These are phyloP conservation scores for Ptilorrhoa leucosticta DNA, from an alignment of 2,113 vertebrate genomes.

Conservation along the genomic window DNA sequence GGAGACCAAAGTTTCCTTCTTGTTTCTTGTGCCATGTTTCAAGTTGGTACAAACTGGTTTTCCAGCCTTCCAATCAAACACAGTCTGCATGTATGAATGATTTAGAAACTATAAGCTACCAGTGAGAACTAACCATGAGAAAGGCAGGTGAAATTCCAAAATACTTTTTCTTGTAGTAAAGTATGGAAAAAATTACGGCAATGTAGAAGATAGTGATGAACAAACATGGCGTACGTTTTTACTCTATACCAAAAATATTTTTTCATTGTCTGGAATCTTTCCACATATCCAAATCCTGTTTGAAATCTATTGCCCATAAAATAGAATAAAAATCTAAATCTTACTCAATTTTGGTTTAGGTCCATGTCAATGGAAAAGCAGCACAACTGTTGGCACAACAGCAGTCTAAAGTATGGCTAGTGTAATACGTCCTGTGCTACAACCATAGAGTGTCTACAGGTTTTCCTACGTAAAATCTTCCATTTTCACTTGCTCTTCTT, in stretches of 20 bases:
- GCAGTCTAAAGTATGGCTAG: background rate
- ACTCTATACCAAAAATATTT: no score
- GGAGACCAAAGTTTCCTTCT: background rate
- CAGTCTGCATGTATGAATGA: background rate
- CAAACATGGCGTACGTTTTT: accelerated
- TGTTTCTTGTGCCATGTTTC: background rate
- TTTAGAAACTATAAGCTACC: background rate
- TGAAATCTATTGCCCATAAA: background rate
- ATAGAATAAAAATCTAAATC: background rate
- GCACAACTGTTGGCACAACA: background rate
- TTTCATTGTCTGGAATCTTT: background rate
- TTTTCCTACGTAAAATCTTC: background rate
- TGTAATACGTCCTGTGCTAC: background rate
- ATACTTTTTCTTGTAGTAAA: background rate
- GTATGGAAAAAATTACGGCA: background rate
- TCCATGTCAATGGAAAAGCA: background rate
- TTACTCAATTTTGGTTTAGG: background rate
- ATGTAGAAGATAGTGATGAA: background rate
- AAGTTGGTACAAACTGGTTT: background rate
- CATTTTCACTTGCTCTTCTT: background rate
- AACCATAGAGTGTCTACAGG: background rate
- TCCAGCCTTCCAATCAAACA: background rate
- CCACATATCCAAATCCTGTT: background rate
- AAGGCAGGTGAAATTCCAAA: background rate
- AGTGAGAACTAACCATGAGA: background rate